Conservation (phyloP, 2,888 invertebrate species). For the Eledona agricola region DNA sequence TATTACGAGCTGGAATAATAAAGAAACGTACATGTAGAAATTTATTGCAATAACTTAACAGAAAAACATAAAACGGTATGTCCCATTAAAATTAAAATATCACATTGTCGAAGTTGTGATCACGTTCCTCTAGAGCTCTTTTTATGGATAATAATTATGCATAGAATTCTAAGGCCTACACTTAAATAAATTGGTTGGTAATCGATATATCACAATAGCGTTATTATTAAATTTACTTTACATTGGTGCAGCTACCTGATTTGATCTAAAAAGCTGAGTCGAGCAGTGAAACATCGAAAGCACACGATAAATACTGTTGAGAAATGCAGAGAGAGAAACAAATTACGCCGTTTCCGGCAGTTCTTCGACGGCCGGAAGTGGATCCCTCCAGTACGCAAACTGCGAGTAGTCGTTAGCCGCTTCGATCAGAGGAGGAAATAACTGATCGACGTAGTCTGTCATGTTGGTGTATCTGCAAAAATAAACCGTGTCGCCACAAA, state of each 20-base stretch:
- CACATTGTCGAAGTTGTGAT: constrained; percentile 27
- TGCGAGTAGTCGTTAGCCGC: constrained; percentile 79
- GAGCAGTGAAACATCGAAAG: constrained; percentile 28
- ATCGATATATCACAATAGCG: constrained; percentile 30
- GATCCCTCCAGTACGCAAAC: constrained; percentile 94
- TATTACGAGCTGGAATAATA: too few species aligned
- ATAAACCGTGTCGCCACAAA: constrained; percentile 2
- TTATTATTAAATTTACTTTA: constrained; percentile 24
- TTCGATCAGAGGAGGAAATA: constrained; percentile 86
- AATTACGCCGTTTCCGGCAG: constrained; percentile 45
- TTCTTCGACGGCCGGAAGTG: constrained; percentile 68
- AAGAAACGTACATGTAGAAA: constrained; percentile 19
- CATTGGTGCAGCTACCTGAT: constrained; percentile 23
- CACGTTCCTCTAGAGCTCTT: too few species aligned
- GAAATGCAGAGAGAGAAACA: constrained; percentile 20
- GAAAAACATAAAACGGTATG: constrained; percentile 13
- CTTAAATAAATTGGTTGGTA: constrained; percentile 29
- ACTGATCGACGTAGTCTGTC: constrained; percentile 93
- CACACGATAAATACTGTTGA: constrained; percentile 27
- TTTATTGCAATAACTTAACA: constrained; percentile 34
- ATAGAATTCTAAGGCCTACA: constrained; percentile 24
- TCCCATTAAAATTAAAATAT: constrained; percentile 29
- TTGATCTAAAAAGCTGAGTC: constrained; percentile 21
- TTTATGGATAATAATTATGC: constrained; percentile 3
- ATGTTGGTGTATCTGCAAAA: constrained; percentile 87